Evolutionary conservation across 2,888 invertebrate genomes (phyloP).

Genomic region (Eulithis prunata): DNA sequence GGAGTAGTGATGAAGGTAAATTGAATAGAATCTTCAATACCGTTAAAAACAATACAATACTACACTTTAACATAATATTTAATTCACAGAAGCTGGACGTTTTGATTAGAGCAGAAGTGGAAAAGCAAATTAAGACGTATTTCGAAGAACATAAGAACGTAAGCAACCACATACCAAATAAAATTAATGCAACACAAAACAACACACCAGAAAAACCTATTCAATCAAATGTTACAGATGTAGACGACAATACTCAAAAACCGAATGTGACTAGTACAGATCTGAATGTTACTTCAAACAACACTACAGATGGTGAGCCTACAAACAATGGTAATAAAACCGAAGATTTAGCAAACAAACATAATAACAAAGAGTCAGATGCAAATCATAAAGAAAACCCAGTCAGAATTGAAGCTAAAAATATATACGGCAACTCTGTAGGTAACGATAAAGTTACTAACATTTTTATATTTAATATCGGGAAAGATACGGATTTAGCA

Average conservation of each 20-base stretch:
- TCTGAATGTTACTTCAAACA: not conserved
- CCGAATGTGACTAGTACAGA: not conserved
- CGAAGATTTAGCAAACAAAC: slow-evolving; percentile 24
- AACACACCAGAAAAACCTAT: not conserved
- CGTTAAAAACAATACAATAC: not conserved
- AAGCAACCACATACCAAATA: not conserved
- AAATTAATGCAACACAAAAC: not conserved
- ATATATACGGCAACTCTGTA: slow-evolving; percentile 56
- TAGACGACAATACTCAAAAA: slow-evolving; percentile 15
- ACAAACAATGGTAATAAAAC: slow-evolving; percentile 6
- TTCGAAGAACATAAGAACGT: slow-evolving; percentile 14
- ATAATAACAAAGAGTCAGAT: slow-evolving; percentile 30
- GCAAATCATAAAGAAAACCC: slow-evolving; percentile 26
- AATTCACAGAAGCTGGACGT: slow-evolving; percentile 48
- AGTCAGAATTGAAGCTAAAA: slow-evolving; percentile 47
- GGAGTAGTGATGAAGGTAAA: slow-evolving; percentile 50
- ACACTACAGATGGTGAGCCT: slow-evolving; percentile 8
- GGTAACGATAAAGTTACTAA: slow-evolving; percentile 64
- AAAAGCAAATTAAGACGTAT: slow-evolving; percentile 40
- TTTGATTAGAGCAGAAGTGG: slow-evolving; percentile 50
- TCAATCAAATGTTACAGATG: slow-evolving; percentile 14
- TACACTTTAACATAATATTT: not conserved
- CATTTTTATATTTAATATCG: slow-evolving; percentile 60
- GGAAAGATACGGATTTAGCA: slow-evolving; percentile 42
- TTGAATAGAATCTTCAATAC: not conserved